These are phyloP conservation scores for Thalpophila matura DNA, from an alignment of 2,888 invertebrate species.

Conservation along the genomic window DNA sequence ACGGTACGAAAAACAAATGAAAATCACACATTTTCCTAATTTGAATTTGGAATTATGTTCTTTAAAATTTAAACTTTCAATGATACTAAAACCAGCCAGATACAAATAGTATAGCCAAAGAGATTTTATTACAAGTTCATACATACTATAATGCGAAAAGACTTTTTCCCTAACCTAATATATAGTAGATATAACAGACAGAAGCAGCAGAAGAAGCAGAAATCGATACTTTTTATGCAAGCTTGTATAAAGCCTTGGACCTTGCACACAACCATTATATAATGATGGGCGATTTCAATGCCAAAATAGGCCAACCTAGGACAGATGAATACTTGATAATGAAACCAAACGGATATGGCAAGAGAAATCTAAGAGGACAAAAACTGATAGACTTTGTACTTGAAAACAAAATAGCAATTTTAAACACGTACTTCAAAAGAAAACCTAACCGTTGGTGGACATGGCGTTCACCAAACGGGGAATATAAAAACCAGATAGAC, in stretches of 20 bases:
- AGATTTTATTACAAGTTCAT: too few species aligned
- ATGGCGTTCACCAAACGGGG: conserved; percentile 30
- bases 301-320: background rate
- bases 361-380: background rate
- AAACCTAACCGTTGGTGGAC: conserved; percentile 56
- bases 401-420: conserved; percentile 27
- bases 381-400: background rate
- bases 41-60: too few species aligned
- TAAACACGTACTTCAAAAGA: conserved; percentile 57
- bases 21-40: too few species aligned
- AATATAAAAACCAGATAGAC: conserved; percentile 58
- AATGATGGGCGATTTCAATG: too few species aligned
- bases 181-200: too few species aligned
- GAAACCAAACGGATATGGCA: background rate
- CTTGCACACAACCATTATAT: background rate
- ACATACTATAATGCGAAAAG: too few species aligned
- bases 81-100: too few species aligned
- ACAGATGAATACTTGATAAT: background rate
- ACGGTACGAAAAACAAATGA: too few species aligned
- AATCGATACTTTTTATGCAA: background rate
- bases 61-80: too few species aligned
- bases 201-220: background rate
- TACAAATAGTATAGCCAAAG: too few species aligned
- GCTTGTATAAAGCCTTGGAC: background rate
- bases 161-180: too few species aligned